Evolutionary conservation across 2,113 vertebrate species (phyloP), one percentile per base, ranked within the genome.

Genomic region (Muntiacus reevesi): DNA sequence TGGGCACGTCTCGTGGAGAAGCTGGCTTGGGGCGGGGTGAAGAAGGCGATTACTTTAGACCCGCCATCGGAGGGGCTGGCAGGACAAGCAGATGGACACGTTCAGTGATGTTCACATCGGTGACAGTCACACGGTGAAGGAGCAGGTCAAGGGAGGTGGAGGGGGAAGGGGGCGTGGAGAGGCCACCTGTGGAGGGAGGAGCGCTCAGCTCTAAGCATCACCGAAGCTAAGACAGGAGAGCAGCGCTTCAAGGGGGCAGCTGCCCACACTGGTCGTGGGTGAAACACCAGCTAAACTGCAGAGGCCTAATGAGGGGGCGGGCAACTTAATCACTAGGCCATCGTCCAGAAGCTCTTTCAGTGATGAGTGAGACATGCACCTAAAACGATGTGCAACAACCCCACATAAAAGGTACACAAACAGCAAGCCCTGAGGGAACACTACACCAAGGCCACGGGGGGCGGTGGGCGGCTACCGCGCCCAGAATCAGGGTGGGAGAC

Each of bases 141-240:
- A 13, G 6, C 14, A 13, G 13, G 36, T 28, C 17, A 62, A 8
- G 16, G 57, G 88, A 21, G 52, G 30, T 78, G 40, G 19, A 19
- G 5, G n/a, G 33, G 33, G 1, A 0, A 8, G 4, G 16, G 2
- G 4, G n/a, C 9, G 0, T 21, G n/a, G 19, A 23, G 40, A 79
- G 30, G 13, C 3, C 0, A 4, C 14, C 23, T 2, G 1, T 15
- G 36, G 55, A 96, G 5, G 16, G 16, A 71, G 27, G 33, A 43
- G 21, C 43, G 64, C 57, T 81, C 17, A 33, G n/a, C 27, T 79
- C 21, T 5, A 3, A 54, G 57, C 23, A 5, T 25, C 59, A 52
- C 3, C 11, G 7, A 89, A 16, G 27, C 33, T 21, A 7, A 54
- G 67, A 40, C n/a, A 30, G 47, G 21, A 21, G 10, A 36, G 10